phyloP scores from a whole-genome alignment of 2,797 vertebrate genomes.

The Arctocebus calabarensis region DNA sequence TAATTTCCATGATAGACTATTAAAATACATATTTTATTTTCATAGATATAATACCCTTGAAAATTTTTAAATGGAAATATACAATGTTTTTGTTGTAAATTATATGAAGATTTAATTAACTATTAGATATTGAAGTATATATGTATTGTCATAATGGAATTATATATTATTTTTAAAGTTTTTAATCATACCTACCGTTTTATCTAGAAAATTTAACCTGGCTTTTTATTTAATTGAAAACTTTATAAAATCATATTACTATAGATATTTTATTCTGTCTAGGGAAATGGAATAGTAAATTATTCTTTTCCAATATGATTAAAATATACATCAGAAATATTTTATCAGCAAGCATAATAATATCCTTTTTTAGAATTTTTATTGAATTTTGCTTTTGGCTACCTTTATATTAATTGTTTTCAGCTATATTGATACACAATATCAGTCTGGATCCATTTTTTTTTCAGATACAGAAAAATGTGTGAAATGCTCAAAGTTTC shows the following conservation, averaged over 20 bases:
- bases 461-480: slow-evolving; percentile 82
- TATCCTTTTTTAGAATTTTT: slow-evolving; percentile 74
- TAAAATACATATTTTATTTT: slow-evolving; percentile 54
- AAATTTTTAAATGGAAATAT: slow-evolving; percentile 66
- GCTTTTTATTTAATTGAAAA: slow-evolving; percentile 69
- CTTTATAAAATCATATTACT: slow-evolving; percentile 64
- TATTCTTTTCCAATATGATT: slow-evolving; percentile 64
- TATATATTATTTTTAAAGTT: slow-evolving; percentile 68
- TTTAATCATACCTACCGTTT: slow-evolving; percentile 71
- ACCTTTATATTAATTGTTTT: slow-evolving; percentile 78
- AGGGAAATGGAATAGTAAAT: slow-evolving; percentile 65
- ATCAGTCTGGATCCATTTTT: slow-evolving; percentile 77
- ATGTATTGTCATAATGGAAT: slow-evolving; percentile 51
- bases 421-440: slow-evolving; percentile 81
- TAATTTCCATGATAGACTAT: slow-evolving; percentile 58
- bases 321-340: slow-evolving; percentile 46
- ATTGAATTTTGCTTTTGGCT: slow-evolving; percentile 80
- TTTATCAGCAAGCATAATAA: slow-evolving; percentile 65
- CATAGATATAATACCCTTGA: slow-evolving; percentile 31
- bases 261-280: slow-evolving; percentile 66
- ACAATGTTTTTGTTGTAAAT: slow-evolving; percentile 65
- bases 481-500: slow-evolving; percentile 80
- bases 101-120: slow-evolving; percentile 54
- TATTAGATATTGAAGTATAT: slow-evolving; percentile 55
- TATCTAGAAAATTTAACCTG: slow-evolving; percentile 63